phyloP scores from a whole-genome alignment of 2,888 invertebrate genomes.

The Polylopha cassiicola region DNA sequence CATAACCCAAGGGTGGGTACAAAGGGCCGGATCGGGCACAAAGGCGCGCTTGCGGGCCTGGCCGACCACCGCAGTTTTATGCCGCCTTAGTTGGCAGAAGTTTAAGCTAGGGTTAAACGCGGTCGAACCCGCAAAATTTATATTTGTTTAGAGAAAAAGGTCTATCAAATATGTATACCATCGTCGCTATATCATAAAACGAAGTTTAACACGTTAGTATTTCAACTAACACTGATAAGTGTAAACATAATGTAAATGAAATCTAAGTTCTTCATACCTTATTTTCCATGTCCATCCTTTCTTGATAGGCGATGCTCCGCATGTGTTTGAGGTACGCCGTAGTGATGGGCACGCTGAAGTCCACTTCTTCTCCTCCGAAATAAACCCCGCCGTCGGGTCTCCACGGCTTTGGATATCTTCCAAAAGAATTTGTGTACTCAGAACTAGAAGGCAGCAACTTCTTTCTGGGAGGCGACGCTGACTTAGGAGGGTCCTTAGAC shows the following conservation, averaged over 20 bases:
- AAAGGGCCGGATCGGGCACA: constrained; percentile 35
- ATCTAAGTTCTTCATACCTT: too few relatives aligned
- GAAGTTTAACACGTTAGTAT: constrained; percentile 18
- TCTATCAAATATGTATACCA: constrained; percentile 11
- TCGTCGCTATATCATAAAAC: constrained; percentile 14
- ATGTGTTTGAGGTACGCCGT: constrained; percentile 92
- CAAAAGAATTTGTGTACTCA: constrained; percentile 57
- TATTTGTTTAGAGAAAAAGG: constrained; percentile 47
- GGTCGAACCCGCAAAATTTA: constrained; percentile 41
- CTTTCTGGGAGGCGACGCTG: constrained; percentile 67
- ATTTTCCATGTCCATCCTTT: constrained; percentile 51
- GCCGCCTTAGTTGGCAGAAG: constrained; percentile 47
- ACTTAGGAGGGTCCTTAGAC: constrained; percentile 77
- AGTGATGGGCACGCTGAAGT: constrained; percentile 92
- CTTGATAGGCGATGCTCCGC: constrained; percentile 79
- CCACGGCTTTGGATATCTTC: constrained; percentile 79
- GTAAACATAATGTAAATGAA: too few relatives aligned
- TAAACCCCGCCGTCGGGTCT: constrained; percentile 67
- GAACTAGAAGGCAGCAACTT: constrained; percentile 57
- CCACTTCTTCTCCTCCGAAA: constrained; percentile 77
- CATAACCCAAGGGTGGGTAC: constrained; percentile 45
- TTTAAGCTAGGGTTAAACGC: constrained; percentile 48
- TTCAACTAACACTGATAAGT: too few relatives aligned
- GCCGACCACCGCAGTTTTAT: constrained; percentile 44
- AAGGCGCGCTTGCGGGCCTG: constrained; percentile 52